Percentiles rank a stretch among this genome's conserved stretches.
Conservation (phyloP, 2,113 vertebrate genomes). For the Crocuta crocuta region DNA sequence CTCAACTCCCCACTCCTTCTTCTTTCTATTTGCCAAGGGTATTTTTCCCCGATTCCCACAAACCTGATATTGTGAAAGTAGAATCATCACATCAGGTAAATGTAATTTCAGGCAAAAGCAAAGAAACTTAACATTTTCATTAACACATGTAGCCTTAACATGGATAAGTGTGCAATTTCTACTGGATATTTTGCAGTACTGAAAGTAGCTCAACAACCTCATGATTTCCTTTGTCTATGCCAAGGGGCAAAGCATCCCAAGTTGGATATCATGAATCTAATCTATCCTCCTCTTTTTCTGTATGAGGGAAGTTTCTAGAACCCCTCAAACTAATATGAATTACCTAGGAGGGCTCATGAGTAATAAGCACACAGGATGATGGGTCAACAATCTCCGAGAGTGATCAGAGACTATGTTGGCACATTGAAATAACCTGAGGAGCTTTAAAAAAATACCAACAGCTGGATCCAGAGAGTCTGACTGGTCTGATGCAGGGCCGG, state of each 20-base stretch:
- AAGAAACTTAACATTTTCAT: neutral
- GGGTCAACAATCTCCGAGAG: fast-evolving
- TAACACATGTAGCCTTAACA: neutral
- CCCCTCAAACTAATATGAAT: neutral
- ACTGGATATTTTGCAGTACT: neutral
- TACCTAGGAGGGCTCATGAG: neutral
- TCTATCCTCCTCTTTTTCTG: neutral
- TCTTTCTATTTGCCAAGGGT: neutral
- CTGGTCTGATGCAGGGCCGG: neutral
- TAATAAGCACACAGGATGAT: neutral
- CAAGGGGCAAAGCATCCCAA: neutral
- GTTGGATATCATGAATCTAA: neutral
- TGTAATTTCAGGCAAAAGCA: neutral
- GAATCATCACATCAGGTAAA: neutral
- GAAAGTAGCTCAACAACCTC: neutral
- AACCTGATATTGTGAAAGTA: neutral
- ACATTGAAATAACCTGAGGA: neutral
- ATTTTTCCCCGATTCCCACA: neutral
- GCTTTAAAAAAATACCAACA: neutral
- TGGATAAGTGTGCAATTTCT: neutral
- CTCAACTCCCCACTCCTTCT: neutral
- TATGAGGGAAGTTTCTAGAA: neutral
- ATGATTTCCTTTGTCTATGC: neutral
- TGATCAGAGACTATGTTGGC: neutral
- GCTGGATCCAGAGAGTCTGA: neutral